phyloP scores from a whole-genome alignment of 2,113 vertebrate species.

The Embiotoca jacksoni region DNA sequence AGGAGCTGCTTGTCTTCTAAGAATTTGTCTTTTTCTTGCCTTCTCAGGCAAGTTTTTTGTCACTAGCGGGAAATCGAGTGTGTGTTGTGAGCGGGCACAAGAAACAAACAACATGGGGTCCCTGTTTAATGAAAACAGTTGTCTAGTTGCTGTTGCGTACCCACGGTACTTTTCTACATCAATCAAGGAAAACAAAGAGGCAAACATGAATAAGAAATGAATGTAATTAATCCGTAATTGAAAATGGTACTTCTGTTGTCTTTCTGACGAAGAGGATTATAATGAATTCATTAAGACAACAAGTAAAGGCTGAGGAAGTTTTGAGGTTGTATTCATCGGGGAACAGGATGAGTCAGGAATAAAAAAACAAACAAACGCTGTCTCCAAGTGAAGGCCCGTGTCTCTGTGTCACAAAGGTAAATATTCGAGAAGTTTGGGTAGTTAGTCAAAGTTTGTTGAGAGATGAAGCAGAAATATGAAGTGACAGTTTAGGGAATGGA shows the following conservation, averaged over 20 bases:
- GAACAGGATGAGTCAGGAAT: background rate
- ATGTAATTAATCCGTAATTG: background rate
- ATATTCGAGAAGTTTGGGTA: background rate
- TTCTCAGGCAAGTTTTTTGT: too few species aligned
- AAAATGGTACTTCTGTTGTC: background rate
- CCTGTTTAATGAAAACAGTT: too few species aligned
- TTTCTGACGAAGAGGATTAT: background rate
- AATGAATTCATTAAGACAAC: background rate
- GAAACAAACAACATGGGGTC: too few species aligned
- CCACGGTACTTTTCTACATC: background rate
- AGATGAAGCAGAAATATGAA: conserved; percentile 1
- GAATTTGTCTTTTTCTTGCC: too few species aligned
- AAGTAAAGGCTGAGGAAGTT: background rate
- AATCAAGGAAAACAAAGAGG: background rate
- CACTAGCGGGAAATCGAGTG: too few species aligned
- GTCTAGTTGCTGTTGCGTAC: too few species aligned
- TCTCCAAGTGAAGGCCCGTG: background rate
- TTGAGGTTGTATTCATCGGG: background rate
- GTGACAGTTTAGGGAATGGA: background rate
- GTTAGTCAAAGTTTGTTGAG: conserved; percentile 4
- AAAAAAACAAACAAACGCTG: background rate
- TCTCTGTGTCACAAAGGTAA: background rate
- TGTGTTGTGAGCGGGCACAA: too few species aligned
- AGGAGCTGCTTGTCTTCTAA: background rate
- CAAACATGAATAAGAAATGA: background rate